phyloP scores from a whole-genome alignment of 1,140 invertebrate species.

The Nomia melanderi region DNA sequence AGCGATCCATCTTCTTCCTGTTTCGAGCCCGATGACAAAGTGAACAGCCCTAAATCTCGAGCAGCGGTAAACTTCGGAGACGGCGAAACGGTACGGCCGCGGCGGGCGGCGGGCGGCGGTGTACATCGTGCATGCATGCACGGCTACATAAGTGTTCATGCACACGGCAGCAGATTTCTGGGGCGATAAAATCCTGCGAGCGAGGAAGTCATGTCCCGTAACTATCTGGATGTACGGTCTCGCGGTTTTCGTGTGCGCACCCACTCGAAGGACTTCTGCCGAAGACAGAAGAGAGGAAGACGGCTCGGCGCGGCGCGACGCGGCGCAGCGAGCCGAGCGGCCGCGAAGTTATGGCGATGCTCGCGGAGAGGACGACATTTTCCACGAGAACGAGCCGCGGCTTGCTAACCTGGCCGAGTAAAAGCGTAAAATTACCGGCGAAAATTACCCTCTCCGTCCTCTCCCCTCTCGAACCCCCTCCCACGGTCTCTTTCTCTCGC shows the following conservation, averaged over 20 bases:
- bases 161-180: slow-evolving; percentile 64
- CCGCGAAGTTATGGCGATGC: not conserved
- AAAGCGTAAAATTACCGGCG: slow-evolving; percentile 78
- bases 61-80: slow-evolving; percentile 41
- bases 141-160: slow-evolving; percentile 49
- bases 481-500: slow-evolving; percentile 1
- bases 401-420: slow-evolving; percentile 70
- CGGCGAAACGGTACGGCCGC: slow-evolving; percentile 23
- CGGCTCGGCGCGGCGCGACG: too few species aligned
- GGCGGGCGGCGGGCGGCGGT: too few species aligned
- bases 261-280: slow-evolving; percentile 55
- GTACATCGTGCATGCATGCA: slow-evolving; percentile 17
- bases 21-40: slow-evolving; percentile 20
- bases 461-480: not conserved
- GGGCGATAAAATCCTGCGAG: slow-evolving; percentile 64
- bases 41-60: slow-evolving; percentile 56
- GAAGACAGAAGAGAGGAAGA: too few species aligned
- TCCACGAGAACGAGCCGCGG: slow-evolving; percentile 69
- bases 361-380: slow-evolving; percentile 67
- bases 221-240: slow-evolving; percentile 68
- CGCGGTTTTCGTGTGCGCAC: slow-evolving; percentile 62
- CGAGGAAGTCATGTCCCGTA: slow-evolving; percentile 69
- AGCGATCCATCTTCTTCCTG: not conserved
- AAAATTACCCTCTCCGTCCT: slow-evolving; percentile 64
- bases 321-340: slow-evolving; percentile 5